Evolutionary conservation across 1,140 invertebrate genomes (phyloP).

Genomic region (Macrobrachium rosenbergii): DNA sequence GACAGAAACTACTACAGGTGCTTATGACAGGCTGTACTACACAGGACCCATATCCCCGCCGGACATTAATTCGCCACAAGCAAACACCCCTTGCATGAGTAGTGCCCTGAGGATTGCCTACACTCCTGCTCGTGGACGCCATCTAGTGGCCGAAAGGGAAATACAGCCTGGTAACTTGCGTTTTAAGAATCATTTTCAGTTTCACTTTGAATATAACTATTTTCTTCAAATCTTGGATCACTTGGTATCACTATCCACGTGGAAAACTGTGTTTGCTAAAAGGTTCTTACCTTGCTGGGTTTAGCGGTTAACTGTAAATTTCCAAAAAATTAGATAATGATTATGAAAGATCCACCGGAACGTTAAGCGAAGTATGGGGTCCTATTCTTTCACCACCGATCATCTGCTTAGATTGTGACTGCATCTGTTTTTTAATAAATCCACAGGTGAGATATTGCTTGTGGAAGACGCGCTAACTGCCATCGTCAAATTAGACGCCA

Average conservation of each 20-base stretch:
- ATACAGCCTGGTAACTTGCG: conserved; percentile 51
- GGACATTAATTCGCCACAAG: background rate
- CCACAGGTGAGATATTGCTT: conserved; percentile 56
- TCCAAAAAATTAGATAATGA: background rate
- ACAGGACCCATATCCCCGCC: conserved; percentile 24
- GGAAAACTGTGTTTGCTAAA: no score
- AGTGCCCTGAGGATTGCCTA: conserved; percentile 46
- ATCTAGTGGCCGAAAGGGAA: conserved; percentile 56
- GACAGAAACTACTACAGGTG: background rate
- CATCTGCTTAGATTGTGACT: background rate
- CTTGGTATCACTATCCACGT: no score
- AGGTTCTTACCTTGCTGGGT: no score
- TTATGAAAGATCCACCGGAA: no score
- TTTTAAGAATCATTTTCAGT: background rate
- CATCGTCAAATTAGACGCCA: conserved; percentile 33
- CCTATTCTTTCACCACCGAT: background rate
- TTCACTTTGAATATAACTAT: background rate
- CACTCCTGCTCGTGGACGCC: conserved; percentile 47
- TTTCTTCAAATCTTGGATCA: no score
- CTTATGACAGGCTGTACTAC: conserved; percentile 30
- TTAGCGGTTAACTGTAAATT: no score
- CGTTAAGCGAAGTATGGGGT: background rate
- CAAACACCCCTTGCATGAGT: conserved; percentile 37
- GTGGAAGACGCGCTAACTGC: conserved; percentile 44
- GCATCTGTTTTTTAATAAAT: background rate